A percentile compares a stretch with the other conserved stretches of the same genome.
Evolutionary conservation across 2,113 vertebrate genomes (phyloP).

Genomic region (Ochotona princeps): DNA sequence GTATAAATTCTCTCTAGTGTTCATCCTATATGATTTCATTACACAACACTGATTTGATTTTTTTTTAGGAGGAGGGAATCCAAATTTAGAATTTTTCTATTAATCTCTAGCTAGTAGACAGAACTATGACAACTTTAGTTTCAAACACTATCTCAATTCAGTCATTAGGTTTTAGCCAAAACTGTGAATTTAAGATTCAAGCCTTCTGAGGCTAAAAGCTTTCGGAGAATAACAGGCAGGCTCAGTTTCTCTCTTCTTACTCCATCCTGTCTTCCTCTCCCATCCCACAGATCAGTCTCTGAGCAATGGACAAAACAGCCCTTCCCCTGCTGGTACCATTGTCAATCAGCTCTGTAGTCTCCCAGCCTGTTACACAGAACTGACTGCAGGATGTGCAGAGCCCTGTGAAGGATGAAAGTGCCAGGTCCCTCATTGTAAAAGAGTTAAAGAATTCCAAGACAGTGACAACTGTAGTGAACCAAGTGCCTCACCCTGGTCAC

Average conservation of each 20-base stretch:
- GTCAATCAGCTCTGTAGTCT: background rate
- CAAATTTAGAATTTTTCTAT: conserved; percentile 12
- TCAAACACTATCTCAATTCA: conserved; percentile 10
- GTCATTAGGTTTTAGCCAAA: conserved; percentile 47
- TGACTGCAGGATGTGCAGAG: background rate
- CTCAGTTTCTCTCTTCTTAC: background rate
- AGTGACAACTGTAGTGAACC: background rate
- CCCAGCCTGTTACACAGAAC: background rate
- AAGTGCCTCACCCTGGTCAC: background rate
- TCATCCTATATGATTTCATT: conserved; percentile 14
- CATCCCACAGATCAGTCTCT: background rate
- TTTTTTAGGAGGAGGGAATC: background rate
- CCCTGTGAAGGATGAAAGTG: background rate
- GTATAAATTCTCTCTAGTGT: background rate
- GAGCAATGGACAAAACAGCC: background rate
- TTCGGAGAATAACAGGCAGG: background rate
- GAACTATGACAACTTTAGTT: background rate
- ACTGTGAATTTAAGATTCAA: background rate
- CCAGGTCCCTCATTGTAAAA: background rate
- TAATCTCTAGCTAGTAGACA: background rate
- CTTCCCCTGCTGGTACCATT: background rate
- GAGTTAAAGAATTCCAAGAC: background rate
- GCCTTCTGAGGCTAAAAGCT: background rate
- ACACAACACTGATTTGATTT: background rate
- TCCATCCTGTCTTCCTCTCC: background rate